Evolutionary conservation across 2,797 vertebrate genomes (phyloP).

Genomic region (Poecilia gillii): DNA sequence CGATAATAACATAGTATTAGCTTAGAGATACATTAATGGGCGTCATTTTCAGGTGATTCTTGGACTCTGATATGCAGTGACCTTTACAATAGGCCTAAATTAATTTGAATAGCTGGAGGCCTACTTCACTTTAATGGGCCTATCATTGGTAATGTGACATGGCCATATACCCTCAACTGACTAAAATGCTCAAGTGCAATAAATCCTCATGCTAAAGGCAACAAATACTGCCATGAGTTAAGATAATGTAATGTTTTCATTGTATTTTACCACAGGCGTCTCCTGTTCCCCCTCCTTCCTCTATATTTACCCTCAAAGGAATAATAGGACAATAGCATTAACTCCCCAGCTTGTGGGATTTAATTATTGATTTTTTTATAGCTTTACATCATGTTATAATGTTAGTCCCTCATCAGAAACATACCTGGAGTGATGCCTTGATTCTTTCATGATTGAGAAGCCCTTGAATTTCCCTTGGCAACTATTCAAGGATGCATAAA

Average conservation of each 20-base stretch:
- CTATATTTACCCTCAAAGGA: too few relatives aligned
- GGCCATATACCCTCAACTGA: background rate
- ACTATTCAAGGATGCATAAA: too few relatives aligned
- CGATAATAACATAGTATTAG: background rate
- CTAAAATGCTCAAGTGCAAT: background rate
- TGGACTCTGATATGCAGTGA: background rate
- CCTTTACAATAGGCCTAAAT: slow-evolving; percentile 18
- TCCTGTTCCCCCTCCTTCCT: too few relatives aligned
- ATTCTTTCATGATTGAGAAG: too few relatives aligned
- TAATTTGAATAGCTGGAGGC: slow-evolving; percentile 11
- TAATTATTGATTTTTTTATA: too few relatives aligned
- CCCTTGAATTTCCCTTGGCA: too few relatives aligned
- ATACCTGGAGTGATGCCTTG: too few relatives aligned
- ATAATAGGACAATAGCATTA: too few relatives aligned
- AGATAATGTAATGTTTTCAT: background rate
- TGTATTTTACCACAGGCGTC: background rate
- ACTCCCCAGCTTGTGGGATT: too few relatives aligned
- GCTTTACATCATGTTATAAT: too few relatives aligned
- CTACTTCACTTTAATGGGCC: slow-evolving; percentile 11
- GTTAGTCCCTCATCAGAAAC: too few relatives aligned
- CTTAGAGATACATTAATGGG: background rate
- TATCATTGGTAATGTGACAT: background rate
- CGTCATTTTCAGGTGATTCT: background rate
- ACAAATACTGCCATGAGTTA: background rate
- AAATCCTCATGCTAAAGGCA: background rate